Base-by-base conservation (phyloP, 2,888 invertebrate species). In the Drosophila mimica region DNA sequence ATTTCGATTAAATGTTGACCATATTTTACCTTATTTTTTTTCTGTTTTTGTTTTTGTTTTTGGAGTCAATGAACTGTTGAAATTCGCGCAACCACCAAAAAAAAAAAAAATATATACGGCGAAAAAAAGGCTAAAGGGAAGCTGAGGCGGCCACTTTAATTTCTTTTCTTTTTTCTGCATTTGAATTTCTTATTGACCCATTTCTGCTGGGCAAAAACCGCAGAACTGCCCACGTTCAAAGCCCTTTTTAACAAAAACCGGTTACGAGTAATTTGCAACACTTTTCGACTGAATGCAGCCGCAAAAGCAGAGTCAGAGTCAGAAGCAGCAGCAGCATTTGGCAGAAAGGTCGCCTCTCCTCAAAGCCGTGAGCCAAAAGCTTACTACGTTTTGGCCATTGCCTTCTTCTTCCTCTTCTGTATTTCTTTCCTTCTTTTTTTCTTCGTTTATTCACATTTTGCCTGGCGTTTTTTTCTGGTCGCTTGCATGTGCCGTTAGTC, bases 401-500 rank as follows among this genome's bases (percentile, higher is more conserved):
- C 54, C 70, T 70, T 59, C 58, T 57, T 25, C 54, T n/a, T 31
- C 7, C 9, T 38, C 54, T 52, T 36, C 49, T 57, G 69, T 49
- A 28, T 56, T 56, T 40, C 8, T 31, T 46, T 36, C 64, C 8
- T 31, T 33, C 4, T 46, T 33, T 34, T 13, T 33, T 33, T 33
- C 11, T 33, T 11, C 11, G 25, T 36, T 40, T 40, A 40, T 40
- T 40, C 15, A 7, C 46, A 46, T 34, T 20, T 46, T 36, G 53
- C 43, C 31, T n/a, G 40, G n/a, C 34, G 25, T 25, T 58, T 36
- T 63, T 59, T 60, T 60, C 25, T 61, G 59, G 33, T 53, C 49
- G 68, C 56, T 40, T 25, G 59, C 77, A 81, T 81, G 71, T 83
- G 77, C 79, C 83, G 79, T 79, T 79, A 79, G 79, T 67, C 83